A percentile compares a stretch with the other conserved stretches of the same genome.
Conservation (phyloP, 2,888 invertebrate species). For the Stenurella melanura region DNA sequence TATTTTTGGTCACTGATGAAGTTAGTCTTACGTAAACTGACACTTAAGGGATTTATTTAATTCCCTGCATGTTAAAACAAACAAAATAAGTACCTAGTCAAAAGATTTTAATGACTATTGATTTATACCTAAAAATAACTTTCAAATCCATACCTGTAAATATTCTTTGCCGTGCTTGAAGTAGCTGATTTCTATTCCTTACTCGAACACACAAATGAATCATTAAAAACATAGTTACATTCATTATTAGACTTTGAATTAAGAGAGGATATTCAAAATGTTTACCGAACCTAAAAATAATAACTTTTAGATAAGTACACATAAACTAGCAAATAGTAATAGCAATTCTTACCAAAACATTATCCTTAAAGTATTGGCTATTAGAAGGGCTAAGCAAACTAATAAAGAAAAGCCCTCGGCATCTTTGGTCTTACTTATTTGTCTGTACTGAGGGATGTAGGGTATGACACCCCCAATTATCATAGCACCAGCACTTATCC, state of each 20-base stretch:
- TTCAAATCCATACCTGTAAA: constrained; percentile 83
- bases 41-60: background rate
- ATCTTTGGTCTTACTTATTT: constrained; percentile 93
- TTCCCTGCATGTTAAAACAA: background rate
- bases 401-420: constrained; percentile 98
- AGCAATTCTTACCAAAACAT: constrained; percentile 91
- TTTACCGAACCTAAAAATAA: constrained; percentile 92
- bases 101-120: constrained; percentile 46
- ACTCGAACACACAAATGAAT: constrained; percentile 94
- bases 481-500: constrained; percentile 91
- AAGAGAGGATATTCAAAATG: constrained; percentile 96
- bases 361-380: constrained; percentile 97
- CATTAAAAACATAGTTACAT: constrained; percentile 95
- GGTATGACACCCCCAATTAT: constrained; percentile 96
- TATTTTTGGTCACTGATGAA: background rate
- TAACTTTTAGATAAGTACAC: constrained; percentile 11
- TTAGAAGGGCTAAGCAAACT: constrained; percentile 94
- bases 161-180: constrained; percentile 84
- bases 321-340: background rate
- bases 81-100: constrained; percentile 8
- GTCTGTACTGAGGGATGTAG: constrained; percentile 96
- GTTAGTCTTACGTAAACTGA: background rate
- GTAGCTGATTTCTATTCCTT: constrained; percentile 86
- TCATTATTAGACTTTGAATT: constrained; percentile 98
- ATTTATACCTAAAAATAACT: constrained; percentile 41